A percentile compares a stretch with the other conserved stretches of the same genome.
phyloP scores from a whole-genome alignment of 2,888 invertebrate genomes.

The Campaea margaritaria region DNA sequence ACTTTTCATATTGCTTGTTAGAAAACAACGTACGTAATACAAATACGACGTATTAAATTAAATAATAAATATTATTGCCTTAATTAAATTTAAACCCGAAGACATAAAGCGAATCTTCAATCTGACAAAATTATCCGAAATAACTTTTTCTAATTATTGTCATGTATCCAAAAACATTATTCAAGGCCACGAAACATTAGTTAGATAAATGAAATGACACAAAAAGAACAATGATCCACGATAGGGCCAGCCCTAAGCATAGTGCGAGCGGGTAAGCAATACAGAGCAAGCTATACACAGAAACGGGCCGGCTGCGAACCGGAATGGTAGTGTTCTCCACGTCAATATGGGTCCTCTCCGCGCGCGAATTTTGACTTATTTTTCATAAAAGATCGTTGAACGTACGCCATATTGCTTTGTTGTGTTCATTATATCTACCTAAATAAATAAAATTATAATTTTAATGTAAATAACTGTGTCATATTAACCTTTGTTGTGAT shows the following conservation, averaged over 20 bases:
- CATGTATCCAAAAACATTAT: background rate
- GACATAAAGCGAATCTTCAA: too few species aligned
- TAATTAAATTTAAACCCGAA: too few species aligned
- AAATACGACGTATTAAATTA: too few species aligned
- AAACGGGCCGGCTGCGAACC: constrained; percentile 67
- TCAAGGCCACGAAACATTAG: background rate
- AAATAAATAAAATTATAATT: constrained; percentile 50
- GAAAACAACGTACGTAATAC: too few species aligned
- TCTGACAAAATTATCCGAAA: too few species aligned
- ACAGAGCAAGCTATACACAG: constrained; percentile 65
- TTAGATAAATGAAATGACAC: constrained; percentile 4
- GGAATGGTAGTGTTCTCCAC: constrained; percentile 64
- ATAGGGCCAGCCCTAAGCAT: constrained; percentile 65
- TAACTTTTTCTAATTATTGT: background rate
- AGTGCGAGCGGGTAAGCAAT: constrained; percentile 79
- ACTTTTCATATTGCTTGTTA: too few species aligned
- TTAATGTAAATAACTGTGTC: constrained; percentile 15
- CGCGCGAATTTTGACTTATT: constrained; percentile 74
- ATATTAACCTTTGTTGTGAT: constrained; percentile 12
- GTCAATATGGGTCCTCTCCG: constrained; percentile 52
- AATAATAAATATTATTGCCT: too few species aligned
- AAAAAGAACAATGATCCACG: constrained; percentile 37
- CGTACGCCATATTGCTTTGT: constrained; percentile 79
- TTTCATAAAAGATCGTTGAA: too few species aligned
- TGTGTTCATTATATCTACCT: constrained; percentile 55